Base-by-base conservation (phyloP, 1,140 invertebrate species). In the Drosophila aff. region DNA sequence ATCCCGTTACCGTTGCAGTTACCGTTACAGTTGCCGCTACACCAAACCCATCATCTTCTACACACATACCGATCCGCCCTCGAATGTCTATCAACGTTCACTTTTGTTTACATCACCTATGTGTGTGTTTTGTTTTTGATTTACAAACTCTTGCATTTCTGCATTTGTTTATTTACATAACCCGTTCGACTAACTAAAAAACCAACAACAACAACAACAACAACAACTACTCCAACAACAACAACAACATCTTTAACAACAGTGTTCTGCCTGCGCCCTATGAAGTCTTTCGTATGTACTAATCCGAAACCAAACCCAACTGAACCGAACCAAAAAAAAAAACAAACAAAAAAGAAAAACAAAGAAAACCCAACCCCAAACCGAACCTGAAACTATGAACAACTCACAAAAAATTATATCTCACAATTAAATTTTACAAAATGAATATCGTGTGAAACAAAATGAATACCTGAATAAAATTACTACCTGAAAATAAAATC, bases 221-320 rank as follows among this genome's bases (percentile, higher is more conserved):
- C 72, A 33, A 66, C 53, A 36, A 76, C 60, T 8, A 63, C 61
- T 4, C 43, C 62, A 21, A 71, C 61, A 38, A 59, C 62, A 23
- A 46, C 50, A 31, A 53, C 50, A 41, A 49, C 69, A 23, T 52
- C 40, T 31, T 46, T 33, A 41, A 49, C 69, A 64, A 75, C 79
- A 92, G 92, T 91, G 87, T 82, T 81, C 86, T 77, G 79, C 82
- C 91, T 86, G 90, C 92, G 91, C 87, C 92, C 83, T 92, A 92
- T 91, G 92, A 92, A 92, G 92, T 91, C 82, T 92, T 92, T 92
- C 91, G 91, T 82, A 92, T 91, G 87, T 91, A 91, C 87, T 91
- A 91, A 82, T 63, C 79, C 79, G 81, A 72, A 74, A 58, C 33
- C 40, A 47, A 65, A 28, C 26, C 58, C 49, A 63, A 61, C 46